Conservation (phyloP, 2,797 vertebrate genomes). For the Amblyopsis hoosieri region DNA sequence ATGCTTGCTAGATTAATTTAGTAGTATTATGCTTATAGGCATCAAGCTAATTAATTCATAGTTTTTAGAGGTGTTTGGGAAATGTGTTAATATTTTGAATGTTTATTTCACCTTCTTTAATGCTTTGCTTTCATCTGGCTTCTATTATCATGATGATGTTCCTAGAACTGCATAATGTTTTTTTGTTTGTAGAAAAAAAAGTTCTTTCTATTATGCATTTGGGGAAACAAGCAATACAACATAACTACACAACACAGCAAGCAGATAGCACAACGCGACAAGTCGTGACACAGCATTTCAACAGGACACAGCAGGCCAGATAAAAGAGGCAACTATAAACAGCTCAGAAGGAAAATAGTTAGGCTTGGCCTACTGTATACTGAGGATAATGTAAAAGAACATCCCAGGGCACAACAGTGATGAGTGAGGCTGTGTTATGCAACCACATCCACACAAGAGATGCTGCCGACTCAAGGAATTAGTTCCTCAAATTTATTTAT, state of each 20-base stretch:
- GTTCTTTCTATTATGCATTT: neutral
- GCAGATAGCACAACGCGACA: neutral
- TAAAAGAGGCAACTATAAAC: slow-evolving; percentile 29
- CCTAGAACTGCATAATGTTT: too few relatives aligned
- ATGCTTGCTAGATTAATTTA: too few relatives aligned
- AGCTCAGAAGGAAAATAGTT: slow-evolving; percentile 48
- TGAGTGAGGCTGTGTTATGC: slow-evolving; percentile 50
- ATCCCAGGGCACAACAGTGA: neutral
- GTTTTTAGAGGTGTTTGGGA: neutral
- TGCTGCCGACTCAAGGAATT: slow-evolving; percentile 75
- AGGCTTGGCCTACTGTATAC: slow-evolving; percentile 16
- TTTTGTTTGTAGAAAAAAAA: neutral
- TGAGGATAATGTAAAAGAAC: neutral
- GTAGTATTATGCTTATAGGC: neutral
- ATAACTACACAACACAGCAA: neutral
- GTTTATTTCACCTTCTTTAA: neutral
- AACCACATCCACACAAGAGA: slow-evolving; percentile 66
- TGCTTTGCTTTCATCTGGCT: neutral
- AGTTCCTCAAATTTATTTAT: slow-evolving; percentile 81
- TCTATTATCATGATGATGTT: too few relatives aligned
- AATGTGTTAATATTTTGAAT: neutral
- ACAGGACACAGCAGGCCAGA: neutral
- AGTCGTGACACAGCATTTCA: neutral
- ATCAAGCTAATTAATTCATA: neutral
- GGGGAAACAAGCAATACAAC: neutral